phyloP scores from a whole-genome alignment of 2,113 vertebrate species.

The Chaetops frenatus region DNA sequence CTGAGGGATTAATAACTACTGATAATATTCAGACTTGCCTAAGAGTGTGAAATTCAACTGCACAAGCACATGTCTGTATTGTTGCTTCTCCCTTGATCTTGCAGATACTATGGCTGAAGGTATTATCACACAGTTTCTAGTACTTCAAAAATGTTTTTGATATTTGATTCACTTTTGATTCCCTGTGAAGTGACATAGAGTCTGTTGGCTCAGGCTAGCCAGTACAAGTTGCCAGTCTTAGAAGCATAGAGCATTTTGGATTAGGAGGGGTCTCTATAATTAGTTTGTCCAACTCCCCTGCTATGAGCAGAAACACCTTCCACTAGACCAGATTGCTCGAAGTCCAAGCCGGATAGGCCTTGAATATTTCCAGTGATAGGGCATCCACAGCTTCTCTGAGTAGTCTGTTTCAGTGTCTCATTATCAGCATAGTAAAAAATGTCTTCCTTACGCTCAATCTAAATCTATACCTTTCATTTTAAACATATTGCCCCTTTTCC shows the following conservation, averaged over 20 bases:
- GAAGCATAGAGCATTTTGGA: neutral
- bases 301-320: neutral
- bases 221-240: neutral
- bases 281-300: neutral
- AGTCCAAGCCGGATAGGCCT: accelerated
- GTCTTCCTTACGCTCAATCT: neutral
- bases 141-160: neutral
- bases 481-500: neutral
- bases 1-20: neutral
- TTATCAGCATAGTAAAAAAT: neutral
- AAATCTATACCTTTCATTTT: neutral
- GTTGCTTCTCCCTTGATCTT: neutral
- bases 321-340: neutral
- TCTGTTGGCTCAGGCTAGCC: neutral
- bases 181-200: neutral
- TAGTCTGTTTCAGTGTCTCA: neutral
- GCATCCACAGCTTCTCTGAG: neutral
- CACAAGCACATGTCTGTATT: neutral
- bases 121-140: neutral
- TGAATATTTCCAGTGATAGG: neutral
- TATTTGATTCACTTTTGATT: neutral
- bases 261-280: neutral
- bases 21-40: neutral
- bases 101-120: neutral
- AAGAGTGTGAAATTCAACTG: neutral